Base-by-base conservation (phyloP, 1,140 invertebrate genomes). In the Formica exsecta region DNA sequence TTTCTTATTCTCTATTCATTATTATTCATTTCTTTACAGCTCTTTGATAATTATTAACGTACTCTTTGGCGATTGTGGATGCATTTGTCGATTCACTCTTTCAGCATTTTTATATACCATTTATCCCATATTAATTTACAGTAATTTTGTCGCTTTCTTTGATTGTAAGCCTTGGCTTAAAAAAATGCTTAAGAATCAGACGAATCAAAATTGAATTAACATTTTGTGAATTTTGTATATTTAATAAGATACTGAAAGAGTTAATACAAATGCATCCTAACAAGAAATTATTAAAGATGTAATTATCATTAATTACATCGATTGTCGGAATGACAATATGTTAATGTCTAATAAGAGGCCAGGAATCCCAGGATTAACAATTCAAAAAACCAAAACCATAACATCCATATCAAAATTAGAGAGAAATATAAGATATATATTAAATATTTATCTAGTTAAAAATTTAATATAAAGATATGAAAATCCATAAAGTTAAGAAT, bases 11-110 rank as follows among this genome's bases (percentile, higher is more conserved):
- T 48, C 48, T 48, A 75, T 9, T 80, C 65, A 71, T 81, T 73
- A 81, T 73, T 81, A 73, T 48, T 79, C n/a, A 41, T 71, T 80
- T 80, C 41, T 80, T 48, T 74, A 73, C 44, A 85, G 13, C 19
- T 81, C 44, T 76, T 83, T 51, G 44, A 70, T 77, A 76, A 54
- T 85, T 51, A 57, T 32, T 84, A 84, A 76, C n/a, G 41, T 73
- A 84, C 25, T 84, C 61, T 84, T 84, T 84, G 71, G 81, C 71
- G 61, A 75, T 81, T 32, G 44, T 38, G 36, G 51, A 71, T 51
- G 65, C 54, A 36, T 25, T 71, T 81, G 19, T 81, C 32, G 38
- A 80, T 81, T 61, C 19, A 81, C 51, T 8, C 51, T 71, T 81
- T 71, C 77, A 81, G 65, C 65, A 71, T 25, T 51, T 3, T 29